These are phyloP conservation scores for Agelastica alni DNA, from an alignment of 2,888 invertebrate genomes.

Conservation along the genomic window DNA sequence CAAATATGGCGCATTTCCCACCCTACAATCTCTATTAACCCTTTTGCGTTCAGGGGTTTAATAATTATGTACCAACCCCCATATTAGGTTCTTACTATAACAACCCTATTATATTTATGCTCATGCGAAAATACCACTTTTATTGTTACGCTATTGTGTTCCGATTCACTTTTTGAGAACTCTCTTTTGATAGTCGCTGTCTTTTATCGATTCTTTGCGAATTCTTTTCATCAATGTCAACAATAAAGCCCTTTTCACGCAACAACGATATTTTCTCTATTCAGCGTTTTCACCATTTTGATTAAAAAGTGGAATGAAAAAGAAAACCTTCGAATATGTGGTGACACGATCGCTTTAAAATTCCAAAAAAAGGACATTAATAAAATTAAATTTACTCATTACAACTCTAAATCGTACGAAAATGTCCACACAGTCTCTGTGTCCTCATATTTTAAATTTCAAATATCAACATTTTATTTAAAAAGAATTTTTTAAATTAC, in stretches of 20 bases:
- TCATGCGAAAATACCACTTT: slow-evolving; percentile 48
- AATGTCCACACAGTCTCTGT: too few species aligned
- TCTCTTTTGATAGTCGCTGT: slow-evolving; percentile 44
- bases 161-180: slow-evolving; percentile 42
- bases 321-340: too few species aligned
- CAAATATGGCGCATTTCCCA: slow-evolving; percentile 58
- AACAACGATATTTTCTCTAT: slow-evolving; percentile 1
- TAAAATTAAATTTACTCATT: too few species aligned
- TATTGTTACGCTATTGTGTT: slow-evolving; percentile 42
- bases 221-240: slow-evolving; percentile 36
- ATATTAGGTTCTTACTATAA: slow-evolving; percentile 55
- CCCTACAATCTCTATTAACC: slow-evolving; percentile 57
- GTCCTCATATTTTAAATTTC: too few species aligned
- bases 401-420: too few species aligned
- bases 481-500: too few species aligned
- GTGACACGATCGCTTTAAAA: too few species aligned
- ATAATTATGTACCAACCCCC: slow-evolving; percentile 57
- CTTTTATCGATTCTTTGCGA: slow-evolving; percentile 41
- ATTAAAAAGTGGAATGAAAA: background rate
- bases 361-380: too few species aligned
- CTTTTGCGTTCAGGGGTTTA: slow-evolving; percentile 56
- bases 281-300: background rate
- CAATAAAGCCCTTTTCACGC: slow-evolving; percentile 23
- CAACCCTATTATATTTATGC: slow-evolving; percentile 54
- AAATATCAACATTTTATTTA: too few species aligned